Conservation (phyloP, 1,140 invertebrate species). For the Planococcus citri region DNA sequence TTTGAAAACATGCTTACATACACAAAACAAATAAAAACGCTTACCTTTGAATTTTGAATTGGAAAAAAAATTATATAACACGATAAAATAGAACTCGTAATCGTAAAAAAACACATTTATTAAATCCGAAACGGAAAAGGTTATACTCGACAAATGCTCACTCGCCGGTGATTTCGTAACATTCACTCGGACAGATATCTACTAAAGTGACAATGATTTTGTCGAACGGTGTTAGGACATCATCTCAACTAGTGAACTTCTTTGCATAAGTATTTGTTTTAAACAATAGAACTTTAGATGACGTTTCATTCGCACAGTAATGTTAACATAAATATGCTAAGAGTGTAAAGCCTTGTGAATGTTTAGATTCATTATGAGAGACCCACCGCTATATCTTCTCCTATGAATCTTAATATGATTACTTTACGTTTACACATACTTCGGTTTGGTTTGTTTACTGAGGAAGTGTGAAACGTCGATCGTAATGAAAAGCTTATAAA, state of each 20-base stretch:
- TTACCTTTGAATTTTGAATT: no score
- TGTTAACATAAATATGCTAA: constrained; percentile 20
- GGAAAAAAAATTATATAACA: no score
- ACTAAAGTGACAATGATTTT: neutral
- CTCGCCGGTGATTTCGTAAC: neutral
- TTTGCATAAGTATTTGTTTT: constrained; percentile 12
- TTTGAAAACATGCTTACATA: no score
- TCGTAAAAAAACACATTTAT: no score
- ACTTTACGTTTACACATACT: neutral
- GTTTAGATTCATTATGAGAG: constrained; percentile 20
- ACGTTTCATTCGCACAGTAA: constrained; percentile 9
- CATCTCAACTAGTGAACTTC: constrained; percentile 12
- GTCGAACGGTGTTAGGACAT: neutral
- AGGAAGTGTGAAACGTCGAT: constrained; percentile 16
- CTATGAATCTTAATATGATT: neutral
- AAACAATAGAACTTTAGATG: constrained; percentile 5
- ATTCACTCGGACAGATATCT: neutral
- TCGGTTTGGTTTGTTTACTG: neutral
- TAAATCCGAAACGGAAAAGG: no score
- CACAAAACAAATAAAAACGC: no score
- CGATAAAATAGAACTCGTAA: no score
- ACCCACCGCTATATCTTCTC: constrained; percentile 5
- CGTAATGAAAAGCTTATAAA: neutral
- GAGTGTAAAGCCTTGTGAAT: constrained; percentile 17
- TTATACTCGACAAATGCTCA: no score